Evolutionary conservation across 30 jellyfish, hydroid and myxozoan genomes (phyloP), one percentile per base, ranked within the genome.

Genomic region (Aurelia sp.): DNA sequence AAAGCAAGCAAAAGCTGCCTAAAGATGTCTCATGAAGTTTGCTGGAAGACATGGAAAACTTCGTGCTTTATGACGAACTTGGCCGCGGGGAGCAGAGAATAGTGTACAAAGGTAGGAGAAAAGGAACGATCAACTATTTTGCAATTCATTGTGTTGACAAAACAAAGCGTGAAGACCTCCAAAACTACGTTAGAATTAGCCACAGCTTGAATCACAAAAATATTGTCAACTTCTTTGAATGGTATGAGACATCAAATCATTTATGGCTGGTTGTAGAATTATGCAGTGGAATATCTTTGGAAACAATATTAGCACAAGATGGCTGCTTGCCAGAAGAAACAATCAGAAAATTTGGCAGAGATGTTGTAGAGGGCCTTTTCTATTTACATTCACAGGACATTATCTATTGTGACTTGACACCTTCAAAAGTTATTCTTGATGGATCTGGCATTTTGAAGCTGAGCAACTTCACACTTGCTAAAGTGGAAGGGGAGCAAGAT

Each of bases 221-320:
- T 57, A 76, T 92, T 58, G 98, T 92, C 63, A 86, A 82, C 31
- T 92, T 92, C 78, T 70, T 73, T 52, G 98, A 92, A 77, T 92
- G 98, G 98, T 92, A 92, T 78, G 98, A 92, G 61, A 92, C 98
- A 3, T 74, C 93, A 15, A 92, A 92, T 66, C 98, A 92, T 55
- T 58, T 92, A 40, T 92, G 98, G 98, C 89, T 92, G 50, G 98
- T 92, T 63, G 96, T 92, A 47, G 98, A 92, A 53, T 90, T 92
- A 5, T 92, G 98, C 76, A 87, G 92, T 68, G 98, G 98, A 4
- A 81, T 82, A 18, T 44, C 92, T 6, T 73, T 92, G 71, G 90
- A 87, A 44, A 59, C 84, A 15, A 79, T 92, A 1, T 63, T 92
- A 5, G 55, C 47, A 27, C 96, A 86, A 52, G 98, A 92, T 74